Evolutionary conservation across 2,888 invertebrate genomes (phyloP), one percentile per base, ranked within the genome.

Genomic region (Entomobrya proxima): DNA sequence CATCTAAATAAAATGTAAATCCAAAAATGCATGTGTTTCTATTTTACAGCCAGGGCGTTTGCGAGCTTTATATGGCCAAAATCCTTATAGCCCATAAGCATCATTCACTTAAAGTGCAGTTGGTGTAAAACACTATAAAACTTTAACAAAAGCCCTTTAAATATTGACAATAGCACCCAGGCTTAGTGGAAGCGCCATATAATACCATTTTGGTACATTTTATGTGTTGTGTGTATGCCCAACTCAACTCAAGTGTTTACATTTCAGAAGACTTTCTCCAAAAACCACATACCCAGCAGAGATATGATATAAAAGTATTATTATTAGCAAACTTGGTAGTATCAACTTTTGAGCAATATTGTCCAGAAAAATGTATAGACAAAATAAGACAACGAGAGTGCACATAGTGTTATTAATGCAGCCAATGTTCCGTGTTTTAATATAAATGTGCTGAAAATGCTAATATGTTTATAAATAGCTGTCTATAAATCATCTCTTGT

Each of bases 391-490:
- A 64, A 32, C 18, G 18, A 64, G 13, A 64, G 6, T 32, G 35
- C 61, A n/a, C n/a, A 64, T 18, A 64, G 18, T 64, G 18, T 2
- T 7, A 64, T 64, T 64, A 35, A 64, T 64, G 32, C 35, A 32
- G 35, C 61, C 32, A 64, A 35, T 35, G 61, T 64, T 64, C 18
- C 35, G 5, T n/a, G 61, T 18, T 64, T 18, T 32, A 64, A 32
- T 32, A 64, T 3, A 64, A 64, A 64, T 35, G 61, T 32, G 32
- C 6, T 64, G 61, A 64, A 64, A 35, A 64, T 64, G 61, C 61
- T 64, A 64, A 64, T 64, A 18, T 64, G 61, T 64, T 64, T 64
- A 64, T 64, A 64, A 64, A 64, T 32, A 35, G 35, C n/a, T 15
- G 61, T 35, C 61, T 64, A 64, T 64, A 64, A 64, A 64, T 64